A percentile compares a stretch with the other conserved stretches of the same genome.
These are phyloP conservation scores for Pterobdella sp. DNA, from an alignment of 2,888 invertebrate genomes.

Conservation along the genomic window DNA sequence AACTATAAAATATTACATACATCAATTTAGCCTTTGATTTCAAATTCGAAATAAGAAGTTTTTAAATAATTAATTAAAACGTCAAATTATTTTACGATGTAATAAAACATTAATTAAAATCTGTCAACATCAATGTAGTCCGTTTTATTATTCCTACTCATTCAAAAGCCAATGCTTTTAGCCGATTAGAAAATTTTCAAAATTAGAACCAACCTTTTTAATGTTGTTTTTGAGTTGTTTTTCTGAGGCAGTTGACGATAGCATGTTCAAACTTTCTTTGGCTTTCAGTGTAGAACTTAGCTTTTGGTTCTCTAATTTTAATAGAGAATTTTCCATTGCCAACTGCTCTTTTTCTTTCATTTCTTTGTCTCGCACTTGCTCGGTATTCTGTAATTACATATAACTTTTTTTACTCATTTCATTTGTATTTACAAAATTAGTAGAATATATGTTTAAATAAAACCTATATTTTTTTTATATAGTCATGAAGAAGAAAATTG, in stretches of 20 bases:
- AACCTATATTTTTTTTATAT: too few species aligned
- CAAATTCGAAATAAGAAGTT: background rate
- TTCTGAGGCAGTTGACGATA: background rate
- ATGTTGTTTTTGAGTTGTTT: background rate
- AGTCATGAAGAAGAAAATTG: too few species aligned
- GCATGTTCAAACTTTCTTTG: background rate
- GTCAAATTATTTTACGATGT: background rate
- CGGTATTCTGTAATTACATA: background rate
- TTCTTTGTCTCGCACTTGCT: slow-evolving; percentile 14
- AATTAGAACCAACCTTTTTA: slow-evolving; percentile 5
- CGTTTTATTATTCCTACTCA: background rate
- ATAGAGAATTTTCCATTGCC: slow-evolving; percentile 3
- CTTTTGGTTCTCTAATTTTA: slow-evolving; percentile 24
- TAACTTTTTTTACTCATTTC: too few species aligned
- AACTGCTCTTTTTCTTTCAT: slow-evolving; percentile 20
- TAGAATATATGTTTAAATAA: too few species aligned
- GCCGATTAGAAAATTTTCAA: background rate
- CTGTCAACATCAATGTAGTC: background rate
- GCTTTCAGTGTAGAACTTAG: slow-evolving; percentile 2
- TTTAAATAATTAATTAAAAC: background rate
- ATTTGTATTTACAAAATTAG: too few species aligned
- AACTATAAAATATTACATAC: background rate
- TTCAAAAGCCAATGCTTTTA: background rate
- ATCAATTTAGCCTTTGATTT: slow-evolving; percentile 9
- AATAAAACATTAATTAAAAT: background rate